Conservation (phyloP, 53 echinoderm and acorn worm species). For the Zoroaster sp. region DNA sequence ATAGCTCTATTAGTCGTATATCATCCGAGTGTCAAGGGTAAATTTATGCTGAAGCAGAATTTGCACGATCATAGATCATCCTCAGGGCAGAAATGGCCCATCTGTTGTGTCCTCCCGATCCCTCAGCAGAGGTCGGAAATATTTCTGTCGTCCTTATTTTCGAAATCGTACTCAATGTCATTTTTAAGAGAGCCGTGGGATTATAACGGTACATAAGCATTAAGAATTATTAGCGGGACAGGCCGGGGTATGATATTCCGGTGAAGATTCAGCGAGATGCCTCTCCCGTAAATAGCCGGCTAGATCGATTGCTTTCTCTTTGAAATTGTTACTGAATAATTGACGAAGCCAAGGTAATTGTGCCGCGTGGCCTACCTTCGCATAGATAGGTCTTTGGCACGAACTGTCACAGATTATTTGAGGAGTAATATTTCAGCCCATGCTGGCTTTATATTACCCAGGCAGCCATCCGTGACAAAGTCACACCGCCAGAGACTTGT, state of each 20-base stretch:
- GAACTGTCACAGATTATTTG: slow-evolving; percentile 68
- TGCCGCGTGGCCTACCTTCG: slow-evolving; percentile 34
- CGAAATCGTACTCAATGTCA: not conserved
- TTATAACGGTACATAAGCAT: not conserved
- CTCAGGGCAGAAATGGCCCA: slow-evolving; percentile 11
- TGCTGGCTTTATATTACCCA: slow-evolving; percentile 55
- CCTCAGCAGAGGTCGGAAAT: slow-evolving; percentile 17
- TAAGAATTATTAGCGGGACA: not conserved
- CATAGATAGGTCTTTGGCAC: slow-evolving; percentile 45
- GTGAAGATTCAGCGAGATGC: slow-evolving; percentile 3
- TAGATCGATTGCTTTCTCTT: slow-evolving; percentile 53
- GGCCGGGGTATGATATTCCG: not conserved
- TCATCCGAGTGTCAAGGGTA: not conserved
- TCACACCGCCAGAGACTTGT: slow-evolving; percentile 30
- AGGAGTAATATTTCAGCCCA: slow-evolving; percentile 67
- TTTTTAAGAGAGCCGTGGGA: slow-evolving; percentile 26
- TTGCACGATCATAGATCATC: slow-evolving; percentile 33
- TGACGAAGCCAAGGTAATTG: slow-evolving; percentile 58
- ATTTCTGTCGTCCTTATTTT: not conserved
- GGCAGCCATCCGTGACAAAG: slow-evolving; percentile 54
- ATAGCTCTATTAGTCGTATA: slow-evolving; percentile 15
- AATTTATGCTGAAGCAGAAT: slow-evolving; percentile 15
- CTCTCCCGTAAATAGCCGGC: slow-evolving; percentile 32
- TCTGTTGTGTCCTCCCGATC: slow-evolving; percentile 21
- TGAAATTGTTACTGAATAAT: slow-evolving; percentile 64